Percentiles rank a stretch among this genome's conserved stretches.
phyloP scores from a whole-genome alignment of 2,797 vertebrate genomes.

The Spinus pinus region DNA sequence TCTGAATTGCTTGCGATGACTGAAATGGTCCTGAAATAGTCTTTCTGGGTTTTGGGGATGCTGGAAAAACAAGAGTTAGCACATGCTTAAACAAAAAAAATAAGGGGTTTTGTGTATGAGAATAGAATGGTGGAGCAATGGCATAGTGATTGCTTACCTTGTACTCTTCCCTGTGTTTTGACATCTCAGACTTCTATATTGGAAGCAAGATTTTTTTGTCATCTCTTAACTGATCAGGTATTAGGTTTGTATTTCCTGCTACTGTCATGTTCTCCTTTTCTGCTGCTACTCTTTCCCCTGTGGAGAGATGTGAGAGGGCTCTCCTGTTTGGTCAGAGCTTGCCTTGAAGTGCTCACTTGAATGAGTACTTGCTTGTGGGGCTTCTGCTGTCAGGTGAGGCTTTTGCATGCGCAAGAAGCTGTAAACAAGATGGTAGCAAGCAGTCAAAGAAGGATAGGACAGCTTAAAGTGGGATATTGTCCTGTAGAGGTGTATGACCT shows the following conservation, averaged over 20 bases:
- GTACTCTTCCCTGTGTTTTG: neutral
- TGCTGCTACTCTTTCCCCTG: neutral
- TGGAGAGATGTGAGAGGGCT: neutral
- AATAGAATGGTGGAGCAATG: neutral
- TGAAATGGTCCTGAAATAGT: neutral
- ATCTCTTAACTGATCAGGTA: neutral
- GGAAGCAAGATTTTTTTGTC: neutral
- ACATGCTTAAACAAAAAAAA: neutral
- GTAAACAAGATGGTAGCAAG: neutral
- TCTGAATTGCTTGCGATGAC: neutral
- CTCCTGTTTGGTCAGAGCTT: neutral
- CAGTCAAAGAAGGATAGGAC: neutral
- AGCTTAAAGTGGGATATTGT: neutral
- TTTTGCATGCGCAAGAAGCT: neutral
- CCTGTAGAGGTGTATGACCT: neutral
- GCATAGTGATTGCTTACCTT: neutral
- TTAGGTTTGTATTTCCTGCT: neutral
- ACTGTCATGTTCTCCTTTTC: neutral
- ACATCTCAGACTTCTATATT: neutral
- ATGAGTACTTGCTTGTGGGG: neutral
- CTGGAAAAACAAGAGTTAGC: neutral
- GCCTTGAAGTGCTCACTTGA: neutral
- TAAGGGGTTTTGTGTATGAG: neutral
- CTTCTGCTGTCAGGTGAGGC: neutral
- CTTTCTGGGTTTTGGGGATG: fast-evolving